phyloP scores from a whole-genome alignment of 2,888 invertebrate genomes.

The Tetropium fuscum region DNA sequence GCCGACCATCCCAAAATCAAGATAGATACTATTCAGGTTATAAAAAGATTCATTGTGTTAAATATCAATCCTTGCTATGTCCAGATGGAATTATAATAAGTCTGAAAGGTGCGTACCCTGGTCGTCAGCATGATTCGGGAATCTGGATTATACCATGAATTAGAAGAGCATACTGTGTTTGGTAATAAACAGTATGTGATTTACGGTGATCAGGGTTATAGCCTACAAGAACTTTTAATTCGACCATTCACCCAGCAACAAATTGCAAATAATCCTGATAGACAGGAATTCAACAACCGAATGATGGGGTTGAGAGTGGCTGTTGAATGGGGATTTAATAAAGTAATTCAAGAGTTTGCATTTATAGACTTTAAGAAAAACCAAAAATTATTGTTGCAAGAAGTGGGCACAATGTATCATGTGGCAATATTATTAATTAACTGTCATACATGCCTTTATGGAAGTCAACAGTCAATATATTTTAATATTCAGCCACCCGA shows the following conservation, averaged over 20 bases:
- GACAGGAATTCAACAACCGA: slow-evolving; percentile 15
- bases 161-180: neutral
- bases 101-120: slow-evolving; percentile 37
- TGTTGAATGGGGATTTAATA: slow-evolving; percentile 27
- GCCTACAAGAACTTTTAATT: neutral
- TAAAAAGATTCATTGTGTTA: slow-evolving; percentile 35
- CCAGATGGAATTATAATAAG: slow-evolving; percentile 39
- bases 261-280: slow-evolving; percentile 9
- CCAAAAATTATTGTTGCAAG: too few relatives aligned
- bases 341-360: slow-evolving; percentile 22
- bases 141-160: slow-evolving; percentile 16
- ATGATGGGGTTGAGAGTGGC: slow-evolving; percentile 15
- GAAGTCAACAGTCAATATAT: neutral
- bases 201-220: neutral
- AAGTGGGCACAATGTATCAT: too few relatives aligned
- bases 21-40: slow-evolving; percentile 37
- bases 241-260: neutral
- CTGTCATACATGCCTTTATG: neutral
- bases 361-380: neutral
- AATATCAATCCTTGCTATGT: slow-evolving; percentile 34
- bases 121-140: slow-evolving; percentile 37
- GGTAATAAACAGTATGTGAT: neutral
- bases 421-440: neutral
- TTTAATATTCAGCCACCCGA: neutral
- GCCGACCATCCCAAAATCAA: slow-evolving; percentile 35